Base-by-base conservation (phyloP, 92 coral and sea anemone genomes). In the Hydrozoanthus gracilis region DNA sequence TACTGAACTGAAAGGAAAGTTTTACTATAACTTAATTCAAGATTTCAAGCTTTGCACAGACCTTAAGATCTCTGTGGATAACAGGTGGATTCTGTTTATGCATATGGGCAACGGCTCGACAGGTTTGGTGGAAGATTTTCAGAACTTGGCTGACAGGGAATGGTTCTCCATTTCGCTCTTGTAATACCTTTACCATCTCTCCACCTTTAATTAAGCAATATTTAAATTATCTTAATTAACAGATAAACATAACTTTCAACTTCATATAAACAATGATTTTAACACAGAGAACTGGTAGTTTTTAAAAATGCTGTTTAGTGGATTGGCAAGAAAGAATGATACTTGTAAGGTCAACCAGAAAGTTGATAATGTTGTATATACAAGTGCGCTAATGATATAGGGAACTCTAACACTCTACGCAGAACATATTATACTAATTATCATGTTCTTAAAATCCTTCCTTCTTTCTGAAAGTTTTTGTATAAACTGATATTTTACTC, bases 61-160 rank as follows among this genome's bases (percentile, higher is more conserved):
- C 99, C 98, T 97, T 97, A 39, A 97, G 86, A 82, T 97, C 99
- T 51, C 99, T 94, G 77, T 97, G 99, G 44, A 97, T 95, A 8
- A 97, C 93, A 50, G 93, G 93, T 16, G 98, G 99, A 1, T 82
- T 86, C 82, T 97, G 99, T 79, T 97, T 97, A 87, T 97, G 99
- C 95, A 97, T 92, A 62, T 95, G 95, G 44, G 98, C 96, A 46
- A 95, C 99, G 44, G 95, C 99, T 71, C 99, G 92, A 75, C 98
- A 95, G n/a, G 91, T 88, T 78, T 97, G 99, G 79, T 97, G 94
- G 65, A 93, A 93, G 64, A 97, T 97, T 68, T 86, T 93, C 4
- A 97, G 87, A 4, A 97, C 91, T 86, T 95, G 98, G 52, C 83
- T 64, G 2, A 98, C 92, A 4, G 95, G 92, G 20, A 91, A 92